A percentile compares a stretch with the other conserved stretches of the same genome.
phyloP scores from a whole-genome alignment of 2,888 invertebrate genomes.

The Synergus laeviventris region DNA sequence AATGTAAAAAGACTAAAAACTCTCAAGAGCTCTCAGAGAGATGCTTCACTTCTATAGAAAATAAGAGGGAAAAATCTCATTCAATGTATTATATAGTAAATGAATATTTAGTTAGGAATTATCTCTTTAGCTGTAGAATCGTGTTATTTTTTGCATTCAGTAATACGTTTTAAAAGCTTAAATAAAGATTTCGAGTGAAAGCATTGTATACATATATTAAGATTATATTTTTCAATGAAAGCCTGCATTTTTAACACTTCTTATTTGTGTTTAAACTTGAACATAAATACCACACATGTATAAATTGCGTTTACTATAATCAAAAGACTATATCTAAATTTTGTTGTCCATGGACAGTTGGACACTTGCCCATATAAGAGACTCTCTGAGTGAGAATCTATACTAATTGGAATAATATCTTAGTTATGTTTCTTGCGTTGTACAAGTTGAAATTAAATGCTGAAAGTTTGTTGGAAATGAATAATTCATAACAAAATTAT shows the following conservation, averaged over 20 bases:
- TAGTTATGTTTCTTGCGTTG: neutral
- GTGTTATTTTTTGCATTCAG: neutral
- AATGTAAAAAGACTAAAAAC: conserved; percentile 26
- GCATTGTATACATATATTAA: neutral
- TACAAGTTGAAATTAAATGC: neutral
- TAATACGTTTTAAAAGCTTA: conserved; percentile 6
- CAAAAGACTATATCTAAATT: no score
- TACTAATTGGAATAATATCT: neutral
- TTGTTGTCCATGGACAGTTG: no score
- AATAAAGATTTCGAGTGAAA: neutral
- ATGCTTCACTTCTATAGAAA: conserved; percentile 24
- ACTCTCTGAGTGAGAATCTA: neutral
- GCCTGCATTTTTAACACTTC: neutral
- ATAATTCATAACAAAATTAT: no score
- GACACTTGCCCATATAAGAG: no score
- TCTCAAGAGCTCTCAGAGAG: conserved; percentile 24
- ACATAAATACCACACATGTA: neutral
- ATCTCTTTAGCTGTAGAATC: conserved; percentile 13
- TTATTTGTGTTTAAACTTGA: neutral
- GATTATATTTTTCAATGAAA: neutral
- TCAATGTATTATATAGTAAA: conserved; percentile 22
- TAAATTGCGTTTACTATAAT: neutral
- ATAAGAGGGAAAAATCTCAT: conserved; percentile 13
- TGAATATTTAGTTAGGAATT: conserved; percentile 8
- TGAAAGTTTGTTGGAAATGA: neutral